phyloP scores from a whole-genome alignment of 2,888 invertebrate species.

The Conus canariensis region DNA sequence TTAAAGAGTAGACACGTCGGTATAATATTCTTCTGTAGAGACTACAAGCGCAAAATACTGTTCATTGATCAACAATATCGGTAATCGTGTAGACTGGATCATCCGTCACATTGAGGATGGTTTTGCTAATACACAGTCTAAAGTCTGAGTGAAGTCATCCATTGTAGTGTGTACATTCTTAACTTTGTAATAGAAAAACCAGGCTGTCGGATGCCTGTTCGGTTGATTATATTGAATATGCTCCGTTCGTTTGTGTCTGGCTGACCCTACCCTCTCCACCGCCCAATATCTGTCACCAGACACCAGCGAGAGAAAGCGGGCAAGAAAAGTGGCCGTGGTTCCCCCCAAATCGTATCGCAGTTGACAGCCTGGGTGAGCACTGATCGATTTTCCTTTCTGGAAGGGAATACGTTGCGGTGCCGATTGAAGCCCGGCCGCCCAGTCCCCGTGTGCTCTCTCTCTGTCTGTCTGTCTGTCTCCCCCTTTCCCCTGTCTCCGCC shows the following conservation, averaged over 20 bases:
- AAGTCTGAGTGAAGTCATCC: too few relatives aligned
- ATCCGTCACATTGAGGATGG: too few relatives aligned
- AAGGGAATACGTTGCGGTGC: neutral
- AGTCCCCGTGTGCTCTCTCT: neutral
- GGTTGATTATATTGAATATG: neutral
- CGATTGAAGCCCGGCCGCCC: neutral
- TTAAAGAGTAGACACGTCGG: too few relatives aligned
- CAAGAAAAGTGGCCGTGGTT: constrained; percentile 12
- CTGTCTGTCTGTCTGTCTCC: neutral
- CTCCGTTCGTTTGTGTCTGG: neutral
- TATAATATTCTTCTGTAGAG: too few relatives aligned
- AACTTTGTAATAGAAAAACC: too few relatives aligned
- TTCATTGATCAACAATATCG: too few relatives aligned
- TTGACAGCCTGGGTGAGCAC: constrained; percentile 17
- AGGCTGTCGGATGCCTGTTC: neutral
- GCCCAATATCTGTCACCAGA: neutral
- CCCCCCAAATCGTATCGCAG: constrained; percentile 21
- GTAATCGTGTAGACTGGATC: too few relatives aligned
- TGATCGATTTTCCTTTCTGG: constrained; percentile 22
- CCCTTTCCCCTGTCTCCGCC: neutral
- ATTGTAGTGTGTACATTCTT: too few relatives aligned
- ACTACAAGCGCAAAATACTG: too few relatives aligned
- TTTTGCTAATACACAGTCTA: too few relatives aligned
- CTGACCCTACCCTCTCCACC: neutral
- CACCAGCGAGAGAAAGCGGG: neutral